Evolutionary conservation across 2,113 vertebrate species (phyloP), one percentile per base, ranked within the genome.

Genomic region (Haplochromis burtoni): DNA sequence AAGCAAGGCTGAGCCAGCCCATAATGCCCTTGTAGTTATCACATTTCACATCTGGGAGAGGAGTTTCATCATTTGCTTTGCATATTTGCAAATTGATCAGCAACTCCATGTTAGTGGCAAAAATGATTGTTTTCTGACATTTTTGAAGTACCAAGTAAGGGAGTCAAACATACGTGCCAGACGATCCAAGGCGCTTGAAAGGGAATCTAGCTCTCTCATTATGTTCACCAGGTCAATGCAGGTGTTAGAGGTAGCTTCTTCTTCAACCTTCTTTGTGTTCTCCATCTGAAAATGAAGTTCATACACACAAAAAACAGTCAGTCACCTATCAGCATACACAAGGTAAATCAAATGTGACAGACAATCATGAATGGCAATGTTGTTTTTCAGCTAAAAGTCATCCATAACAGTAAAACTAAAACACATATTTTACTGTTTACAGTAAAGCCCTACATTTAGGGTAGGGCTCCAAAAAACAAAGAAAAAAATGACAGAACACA

Each of bases 261-360:
- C 73, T 14, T 49, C 40, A 38, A 10, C 38, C 8, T 47, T 85
- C 55, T 93, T 86, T 24, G 54, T 10, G 40, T 80, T 95, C 87
- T 96, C 94, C 95, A 96, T 96, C 95, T 96, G 84, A 35, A 93
- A 95, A 40, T 82, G 2, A 68, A 89, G 21, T 10, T 24, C 31
- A 86, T 3, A n/a, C 54, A 5, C 82, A 82, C 11, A 57, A 19
- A 81, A 57, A 81, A 53, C 11, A 38, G 12, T 4, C 8, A 12
- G 2, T 16, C 73, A 78, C 17, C 16, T 33, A 51, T 2, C 73
- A 49, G 45, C 26, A 17, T 31, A 31, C 42, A 29, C 8, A 47
- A 76, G 71, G 10, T 51, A 14, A 54, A 68, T 31, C 49, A 16
- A 47, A 53, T 53, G n/a, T n/a, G 55, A 12, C 38, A 61, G 45